These are phyloP conservation scores for Pluvialis apricaria DNA, from an alignment of 2,113 vertebrate species.

Conservation along the genomic window DNA sequence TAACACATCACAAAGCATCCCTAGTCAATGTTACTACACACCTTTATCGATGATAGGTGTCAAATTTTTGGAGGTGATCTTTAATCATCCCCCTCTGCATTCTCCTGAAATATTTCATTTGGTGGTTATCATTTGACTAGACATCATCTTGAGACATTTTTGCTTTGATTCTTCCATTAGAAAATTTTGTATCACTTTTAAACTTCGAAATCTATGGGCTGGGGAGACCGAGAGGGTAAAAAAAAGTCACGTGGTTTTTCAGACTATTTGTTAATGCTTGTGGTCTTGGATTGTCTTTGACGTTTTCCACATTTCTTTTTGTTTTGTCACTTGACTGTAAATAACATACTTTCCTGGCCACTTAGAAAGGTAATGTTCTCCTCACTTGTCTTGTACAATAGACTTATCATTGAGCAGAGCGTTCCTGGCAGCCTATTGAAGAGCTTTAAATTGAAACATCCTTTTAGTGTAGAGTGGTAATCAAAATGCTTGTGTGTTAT, in stretches of 20 bases:
- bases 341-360: neutral
- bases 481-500: conserved; percentile 27
- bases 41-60: neutral
- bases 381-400: conserved; percentile 8
- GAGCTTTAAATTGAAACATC: conserved; percentile 46
- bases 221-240: no score
- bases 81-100: neutral
- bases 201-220: neutral
- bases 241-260: neutral
- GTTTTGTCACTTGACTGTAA: conserved; percentile 33
- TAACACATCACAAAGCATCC: neutral
- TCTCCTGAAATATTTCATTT: neutral
- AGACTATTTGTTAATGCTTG: neutral
- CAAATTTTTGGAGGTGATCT: neutral
- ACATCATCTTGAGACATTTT: neutral
- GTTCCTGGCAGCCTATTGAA: conserved; percentile 26
- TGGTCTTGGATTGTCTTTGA: neutral
- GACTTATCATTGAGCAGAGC: conserved; percentile 1
- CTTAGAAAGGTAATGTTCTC: conserved; percentile 8
- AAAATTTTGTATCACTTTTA: neutral
- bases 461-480: conserved; percentile 20
- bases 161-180: neutral
- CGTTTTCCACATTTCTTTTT: neutral
- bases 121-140: neutral
- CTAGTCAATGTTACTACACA: neutral